These are phyloP conservation scores for Palythoa caribaeorum DNA, from an alignment of 92 coral and sea anemone genomes.

Conservation along the genomic window DNA sequence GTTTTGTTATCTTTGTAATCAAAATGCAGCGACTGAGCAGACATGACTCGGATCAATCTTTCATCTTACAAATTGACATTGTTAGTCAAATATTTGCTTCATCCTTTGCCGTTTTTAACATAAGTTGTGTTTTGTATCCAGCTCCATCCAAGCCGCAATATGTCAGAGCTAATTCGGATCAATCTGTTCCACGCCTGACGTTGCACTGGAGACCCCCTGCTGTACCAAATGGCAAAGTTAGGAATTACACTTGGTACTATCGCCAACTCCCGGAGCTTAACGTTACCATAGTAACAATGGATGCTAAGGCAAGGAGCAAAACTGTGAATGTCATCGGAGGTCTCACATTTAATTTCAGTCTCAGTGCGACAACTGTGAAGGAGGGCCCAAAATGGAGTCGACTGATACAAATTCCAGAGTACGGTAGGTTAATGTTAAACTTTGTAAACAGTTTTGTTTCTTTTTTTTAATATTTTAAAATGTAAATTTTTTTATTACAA, in stretches of 20 bases:
- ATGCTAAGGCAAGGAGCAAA: not conserved
- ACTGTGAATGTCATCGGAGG: constrained; percentile 24
- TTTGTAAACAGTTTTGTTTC: not conserved
- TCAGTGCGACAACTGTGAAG: constrained; percentile 22
- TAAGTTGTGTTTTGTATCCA: not conserved
- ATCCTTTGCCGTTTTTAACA: too few relatives aligned
- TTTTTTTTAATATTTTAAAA: not conserved
- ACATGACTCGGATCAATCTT: not conserved
- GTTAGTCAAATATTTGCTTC: too few relatives aligned
- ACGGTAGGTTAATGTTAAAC: not conserved
- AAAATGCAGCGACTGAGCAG: too few relatives aligned
- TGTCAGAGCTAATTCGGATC: accelerated
- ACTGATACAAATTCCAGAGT: not conserved
- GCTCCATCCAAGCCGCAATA: not conserved
- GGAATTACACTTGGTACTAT: not conserved
- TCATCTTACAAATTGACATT: not conserved
- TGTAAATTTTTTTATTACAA: not conserved
- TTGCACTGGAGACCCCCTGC: not conserved
- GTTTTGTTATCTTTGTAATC: too few relatives aligned
- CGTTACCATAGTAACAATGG: constrained; percentile 4
- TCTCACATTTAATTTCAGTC: not conserved
- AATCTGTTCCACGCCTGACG: not conserved
- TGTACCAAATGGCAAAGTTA: not conserved
- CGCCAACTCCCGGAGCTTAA: not conserved
- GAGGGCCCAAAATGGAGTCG: not conserved